Conservation (phyloP, 2,113 vertebrate genomes). For the Dasypus novemcinctus region DNA sequence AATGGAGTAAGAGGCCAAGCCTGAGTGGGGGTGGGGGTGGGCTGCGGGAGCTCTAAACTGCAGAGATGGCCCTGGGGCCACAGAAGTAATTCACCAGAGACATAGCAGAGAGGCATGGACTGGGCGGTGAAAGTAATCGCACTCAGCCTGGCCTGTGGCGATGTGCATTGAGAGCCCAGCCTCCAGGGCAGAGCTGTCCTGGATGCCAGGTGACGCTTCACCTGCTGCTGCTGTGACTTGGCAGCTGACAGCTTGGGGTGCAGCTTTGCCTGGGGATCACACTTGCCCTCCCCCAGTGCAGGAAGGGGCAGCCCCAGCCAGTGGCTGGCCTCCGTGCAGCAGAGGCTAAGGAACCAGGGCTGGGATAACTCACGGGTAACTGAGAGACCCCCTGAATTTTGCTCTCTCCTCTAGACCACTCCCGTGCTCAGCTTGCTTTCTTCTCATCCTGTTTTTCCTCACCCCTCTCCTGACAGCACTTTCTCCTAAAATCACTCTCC, state of each 20-base stretch:
- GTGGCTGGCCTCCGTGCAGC: no score
- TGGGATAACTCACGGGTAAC: background rate
- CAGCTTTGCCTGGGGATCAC: background rate
- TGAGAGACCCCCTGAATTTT: background rate
- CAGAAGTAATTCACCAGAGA: no score
- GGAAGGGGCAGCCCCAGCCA: background rate
- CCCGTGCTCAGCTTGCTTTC: background rate
- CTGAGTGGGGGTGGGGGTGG: background rate
- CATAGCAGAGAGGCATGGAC: background rate
- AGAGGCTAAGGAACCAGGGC: background rate
- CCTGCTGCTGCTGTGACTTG: background rate
- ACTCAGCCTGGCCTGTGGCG: background rate
- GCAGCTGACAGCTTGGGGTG: background rate
- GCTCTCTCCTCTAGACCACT: background rate
- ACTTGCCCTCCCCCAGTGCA: no score
- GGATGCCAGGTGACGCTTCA: no score
- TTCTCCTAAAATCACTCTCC: background rate
- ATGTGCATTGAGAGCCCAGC: no score
- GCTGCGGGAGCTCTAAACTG: no score
- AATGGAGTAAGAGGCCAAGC: background rate
- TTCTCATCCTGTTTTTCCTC: background rate
- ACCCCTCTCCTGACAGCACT: background rate
- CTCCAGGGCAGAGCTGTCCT: fast-evolving
- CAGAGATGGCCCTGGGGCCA: background rate
- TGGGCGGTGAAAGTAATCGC: background rate